These are phyloP conservation scores for Coendou prehensilis DNA, from an alignment of 2,797 vertebrate genomes.

Conservation along the genomic window DNA sequence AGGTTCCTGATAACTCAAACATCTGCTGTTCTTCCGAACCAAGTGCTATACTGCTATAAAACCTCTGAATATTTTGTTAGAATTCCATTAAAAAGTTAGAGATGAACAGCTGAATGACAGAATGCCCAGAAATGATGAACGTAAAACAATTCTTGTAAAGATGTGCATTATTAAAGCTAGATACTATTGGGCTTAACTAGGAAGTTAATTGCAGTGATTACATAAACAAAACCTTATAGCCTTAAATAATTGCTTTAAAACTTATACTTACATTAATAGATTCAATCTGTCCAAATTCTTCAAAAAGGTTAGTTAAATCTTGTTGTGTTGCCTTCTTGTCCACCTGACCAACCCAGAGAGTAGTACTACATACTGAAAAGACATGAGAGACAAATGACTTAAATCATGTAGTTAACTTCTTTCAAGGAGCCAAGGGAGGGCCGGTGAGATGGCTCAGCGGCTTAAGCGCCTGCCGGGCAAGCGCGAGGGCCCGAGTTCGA, in stretches of 20 bases:
- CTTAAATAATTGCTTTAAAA: neutral
- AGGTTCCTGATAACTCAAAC: constrained; percentile 15
- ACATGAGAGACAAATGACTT: constrained; percentile 64
- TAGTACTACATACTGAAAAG: constrained; percentile 97
- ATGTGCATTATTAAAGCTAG: neutral
- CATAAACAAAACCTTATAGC: neutral
- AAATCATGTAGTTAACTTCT: neutral
- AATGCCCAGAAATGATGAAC: constrained; percentile 23
- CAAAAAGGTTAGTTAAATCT: constrained; percentile 98
- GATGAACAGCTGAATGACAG: neutral
- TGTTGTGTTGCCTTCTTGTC: constrained; percentile 99
- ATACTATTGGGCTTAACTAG: neutral
- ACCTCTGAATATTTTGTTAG: neutral
- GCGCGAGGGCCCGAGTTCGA: no score
- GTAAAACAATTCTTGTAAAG: neutral
- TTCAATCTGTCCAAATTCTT: constrained; percentile 99
- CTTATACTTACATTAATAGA: constrained; percentile 96
- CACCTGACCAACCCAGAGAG: constrained; percentile 99
- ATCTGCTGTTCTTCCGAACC: neutral
- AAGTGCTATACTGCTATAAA: neutral
- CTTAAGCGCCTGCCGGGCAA: no score
- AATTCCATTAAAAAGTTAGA: constrained; percentile 47
- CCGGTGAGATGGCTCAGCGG: no score
- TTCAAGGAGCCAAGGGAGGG: neutral
- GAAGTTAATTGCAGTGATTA: neutral